Base-by-base conservation (phyloP, 1,140 invertebrate species). In the Achroia grisella region DNA sequence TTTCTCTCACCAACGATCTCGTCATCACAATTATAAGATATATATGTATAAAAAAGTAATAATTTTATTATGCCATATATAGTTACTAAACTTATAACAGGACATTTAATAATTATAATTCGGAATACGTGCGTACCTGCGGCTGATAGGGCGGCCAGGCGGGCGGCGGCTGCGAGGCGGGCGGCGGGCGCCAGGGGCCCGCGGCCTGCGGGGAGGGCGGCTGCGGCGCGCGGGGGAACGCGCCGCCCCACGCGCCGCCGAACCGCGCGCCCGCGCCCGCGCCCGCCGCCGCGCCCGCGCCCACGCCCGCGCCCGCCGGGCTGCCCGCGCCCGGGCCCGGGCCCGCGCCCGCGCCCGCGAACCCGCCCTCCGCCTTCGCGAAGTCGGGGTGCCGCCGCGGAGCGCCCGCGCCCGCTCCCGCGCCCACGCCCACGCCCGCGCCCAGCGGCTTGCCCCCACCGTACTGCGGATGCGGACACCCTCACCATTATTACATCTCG, bases 341-440 rank as follows among this genome's bases (percentile, higher is more conserved):
- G 91, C 91, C 39, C 29, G 89, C 87, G 79, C 90, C 91, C n/a
- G 84, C 70, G 23, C 37, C 12, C 28, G 31, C 17, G 45, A 58
- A 61, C 54, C 89, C 90, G 56, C 91, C 89, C 71, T 95, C 93
- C 87, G 93, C 94, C 40, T 74, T 74, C 60, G 92, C 90, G 88
- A 95, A 95, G 83, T 95, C 94, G 33, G 93, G 94, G 87, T 95
- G 94, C 62, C 94, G 86, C 40, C 93, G 89, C 14, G 93, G 93
- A 66, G 93, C 92, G 39, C 88, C 88, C 39, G 55, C 52, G 33
- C 39, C 58, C 13, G 34, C 92, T 39, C 88, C 88, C 39, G 55
- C 52, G 33, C 39, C 58, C 13, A 31, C 36, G 13, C 15, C 39
- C 14, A 42, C 48, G 3, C 49, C 54, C 29, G 60, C 42, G 5